Evolutionary conservation across 1,140 invertebrate genomes (phyloP).

Genomic region (Trigoniulus corallinus): DNA sequence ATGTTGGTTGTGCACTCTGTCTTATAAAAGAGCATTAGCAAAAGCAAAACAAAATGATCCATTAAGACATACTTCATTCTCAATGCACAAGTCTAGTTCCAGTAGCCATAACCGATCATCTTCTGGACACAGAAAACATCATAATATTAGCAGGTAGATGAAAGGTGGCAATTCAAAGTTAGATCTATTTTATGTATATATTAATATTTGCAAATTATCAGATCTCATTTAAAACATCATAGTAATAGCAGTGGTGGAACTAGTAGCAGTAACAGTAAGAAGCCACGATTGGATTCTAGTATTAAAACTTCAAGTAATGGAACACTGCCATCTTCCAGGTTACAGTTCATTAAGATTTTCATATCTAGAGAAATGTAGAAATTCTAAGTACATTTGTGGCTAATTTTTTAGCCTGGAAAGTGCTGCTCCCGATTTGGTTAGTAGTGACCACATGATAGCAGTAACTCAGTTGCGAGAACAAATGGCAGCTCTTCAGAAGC

Average conservation of each 20-base stretch:
- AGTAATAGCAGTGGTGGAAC: neutral
- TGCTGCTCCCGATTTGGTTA: conserved; percentile 48
- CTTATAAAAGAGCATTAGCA: conserved; percentile 76
- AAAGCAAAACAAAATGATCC: conserved; percentile 74
- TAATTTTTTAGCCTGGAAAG: conserved; percentile 10
- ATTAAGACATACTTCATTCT: conserved; percentile 37
- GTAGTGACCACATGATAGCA: conserved; percentile 81
- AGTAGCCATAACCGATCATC: neutral
- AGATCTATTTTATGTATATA: neutral
- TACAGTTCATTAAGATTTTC: no score
- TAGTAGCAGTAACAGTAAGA: neutral
- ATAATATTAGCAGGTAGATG: neutral
- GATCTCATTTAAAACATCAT: neutral
- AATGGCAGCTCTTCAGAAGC: conserved; percentile 80
- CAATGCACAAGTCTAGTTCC: neutral
- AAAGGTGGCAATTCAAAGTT: neutral
- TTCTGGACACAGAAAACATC: conserved; percentile 6
- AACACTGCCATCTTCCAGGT: neutral
- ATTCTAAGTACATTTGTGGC: neutral
- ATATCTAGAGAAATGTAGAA: no score
- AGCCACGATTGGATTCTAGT: neutral
- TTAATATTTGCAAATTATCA: neutral
- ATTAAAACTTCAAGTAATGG: neutral
- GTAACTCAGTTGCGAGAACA: conserved; percentile 88
- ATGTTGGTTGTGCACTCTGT: conserved; percentile 90